Evolutionary conservation across 1,140 invertebrate species (phyloP).

Genomic region (Penaeus japonicus): DNA sequence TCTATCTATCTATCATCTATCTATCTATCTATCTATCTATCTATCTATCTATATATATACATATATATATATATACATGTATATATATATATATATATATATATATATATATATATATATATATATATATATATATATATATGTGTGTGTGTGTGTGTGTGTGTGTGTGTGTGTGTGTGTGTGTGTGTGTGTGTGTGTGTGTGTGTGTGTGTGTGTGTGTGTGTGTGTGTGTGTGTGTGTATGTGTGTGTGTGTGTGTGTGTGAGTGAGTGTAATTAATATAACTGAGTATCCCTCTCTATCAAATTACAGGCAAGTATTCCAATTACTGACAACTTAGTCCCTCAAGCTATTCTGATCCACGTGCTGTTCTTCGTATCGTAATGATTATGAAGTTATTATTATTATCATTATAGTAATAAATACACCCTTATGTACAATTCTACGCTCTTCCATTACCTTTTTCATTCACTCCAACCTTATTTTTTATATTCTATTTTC

Average conservation of each 20-base stretch:
- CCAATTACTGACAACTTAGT: too few relatives aligned
- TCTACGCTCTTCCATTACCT: too few relatives aligned
- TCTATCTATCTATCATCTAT: neutral
- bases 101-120: neutral
- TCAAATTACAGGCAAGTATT: too few relatives aligned
- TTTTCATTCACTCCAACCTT: too few relatives aligned
- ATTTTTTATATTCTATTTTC: too few relatives aligned
- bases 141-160: neutral
- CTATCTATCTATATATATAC: neutral
- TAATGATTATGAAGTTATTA: too few relatives aligned
- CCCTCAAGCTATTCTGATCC: too few relatives aligned
- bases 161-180: neutral
- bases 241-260: neutral
- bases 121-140: neutral
- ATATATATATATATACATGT: neutral
- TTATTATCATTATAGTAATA: too few relatives aligned
- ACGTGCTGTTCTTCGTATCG: too few relatives aligned
- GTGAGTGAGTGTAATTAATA: neutral
- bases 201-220: neutral
- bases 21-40: neutral
- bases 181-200: neutral
- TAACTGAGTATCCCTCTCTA: too few relatives aligned
- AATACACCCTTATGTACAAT: too few relatives aligned
- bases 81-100: slow-evolving; percentile 6
- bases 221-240: neutral